Percentiles rank a stretch among this genome's conserved stretches.
Conservation (phyloP, 2,888 invertebrate genomes). For the Apotomis turbidana region DNA sequence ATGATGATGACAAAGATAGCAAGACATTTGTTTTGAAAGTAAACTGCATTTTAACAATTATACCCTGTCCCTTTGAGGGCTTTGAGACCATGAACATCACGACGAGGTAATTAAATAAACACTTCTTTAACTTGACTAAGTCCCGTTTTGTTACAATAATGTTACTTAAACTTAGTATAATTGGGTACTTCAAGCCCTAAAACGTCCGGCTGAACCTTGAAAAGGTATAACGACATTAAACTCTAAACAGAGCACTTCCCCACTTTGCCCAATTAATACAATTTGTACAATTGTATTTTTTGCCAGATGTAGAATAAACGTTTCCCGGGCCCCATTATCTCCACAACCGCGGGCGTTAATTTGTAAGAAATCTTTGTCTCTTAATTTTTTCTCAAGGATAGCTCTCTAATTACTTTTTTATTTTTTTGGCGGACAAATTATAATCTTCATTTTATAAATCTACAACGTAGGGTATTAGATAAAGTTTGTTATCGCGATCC, state of each 20-base stretch:
- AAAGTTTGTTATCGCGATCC: too few relatives aligned
- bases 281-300: slow-evolving; percentile 30
- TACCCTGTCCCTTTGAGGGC: too few relatives aligned
- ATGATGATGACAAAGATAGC: too few relatives aligned
- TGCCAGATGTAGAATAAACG: slow-evolving; percentile 38
- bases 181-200: background rate
- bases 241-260: slow-evolving; percentile 5
- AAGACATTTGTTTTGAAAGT: too few relatives aligned
- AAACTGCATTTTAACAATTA: too few relatives aligned
- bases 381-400: slow-evolving; percentile 37
- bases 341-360: slow-evolving; percentile 36
- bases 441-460: slow-evolving; percentile 19
- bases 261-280: slow-evolving; percentile 28
- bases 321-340: slow-evolving; percentile 22
- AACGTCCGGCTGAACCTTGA: background rate
- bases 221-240: background rate
- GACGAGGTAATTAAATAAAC: too few relatives aligned
- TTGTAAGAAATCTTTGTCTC: slow-evolving; percentile 41
- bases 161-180: too few relatives aligned
- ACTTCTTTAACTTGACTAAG: too few relatives aligned
- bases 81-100: too few relatives aligned
- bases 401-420: slow-evolving; percentile 39
- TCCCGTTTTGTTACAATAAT: too few relatives aligned
- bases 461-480: background rate
- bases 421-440: slow-evolving; percentile 19